Conservation (phyloP, 1,140 invertebrate species). For the Caenorhabditis brenneri region DNA sequence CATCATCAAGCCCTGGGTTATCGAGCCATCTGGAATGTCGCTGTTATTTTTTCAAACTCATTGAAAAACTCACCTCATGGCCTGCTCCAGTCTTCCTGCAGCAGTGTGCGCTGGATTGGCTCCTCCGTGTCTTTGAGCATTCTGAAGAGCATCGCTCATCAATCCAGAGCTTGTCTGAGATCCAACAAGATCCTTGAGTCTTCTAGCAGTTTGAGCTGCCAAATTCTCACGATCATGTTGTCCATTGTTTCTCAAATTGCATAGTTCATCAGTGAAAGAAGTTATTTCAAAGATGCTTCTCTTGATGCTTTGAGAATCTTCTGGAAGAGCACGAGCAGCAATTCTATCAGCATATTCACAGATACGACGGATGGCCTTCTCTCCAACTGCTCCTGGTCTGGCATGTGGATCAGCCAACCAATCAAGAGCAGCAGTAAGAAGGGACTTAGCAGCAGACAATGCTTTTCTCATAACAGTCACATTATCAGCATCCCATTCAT, state of each 20-base stretch:
- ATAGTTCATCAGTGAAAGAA: constrained; percentile 85
- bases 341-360: constrained; percentile 84
- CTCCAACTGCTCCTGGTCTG: constrained; percentile 84
- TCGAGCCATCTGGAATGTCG: constrained; percentile 84
- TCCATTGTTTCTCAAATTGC: constrained; percentile 73
- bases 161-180: constrained; percentile 73
- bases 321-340: constrained; percentile 83
- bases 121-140: constrained; percentile 85
- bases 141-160: constrained; percentile 80
- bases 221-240: constrained; percentile 80
- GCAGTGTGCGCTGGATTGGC: constrained; percentile 89
- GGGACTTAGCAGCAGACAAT: constrained; percentile 86
- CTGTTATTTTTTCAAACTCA: too few species aligned
- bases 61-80: constrained; percentile 75
- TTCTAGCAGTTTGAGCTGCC: constrained; percentile 83
- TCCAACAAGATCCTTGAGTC: constrained; percentile 83
- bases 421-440: constrained; percentile 83
- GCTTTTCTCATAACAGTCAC: constrained; percentile 85
- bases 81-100: constrained; percentile 83
- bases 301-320: constrained; percentile 80
- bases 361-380: constrained; percentile 88
- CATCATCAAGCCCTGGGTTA: constrained; percentile 89
- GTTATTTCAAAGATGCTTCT: constrained; percentile 83
- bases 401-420: constrained; percentile 79
- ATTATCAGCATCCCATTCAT: constrained; percentile 93